Percentiles rank a stretch among this genome's conserved stretches.
These are phyloP conservation scores for Caenorhabditis plicata DNA, from an alignment of 2,888 invertebrate genomes.

Conservation along the genomic window DNA sequence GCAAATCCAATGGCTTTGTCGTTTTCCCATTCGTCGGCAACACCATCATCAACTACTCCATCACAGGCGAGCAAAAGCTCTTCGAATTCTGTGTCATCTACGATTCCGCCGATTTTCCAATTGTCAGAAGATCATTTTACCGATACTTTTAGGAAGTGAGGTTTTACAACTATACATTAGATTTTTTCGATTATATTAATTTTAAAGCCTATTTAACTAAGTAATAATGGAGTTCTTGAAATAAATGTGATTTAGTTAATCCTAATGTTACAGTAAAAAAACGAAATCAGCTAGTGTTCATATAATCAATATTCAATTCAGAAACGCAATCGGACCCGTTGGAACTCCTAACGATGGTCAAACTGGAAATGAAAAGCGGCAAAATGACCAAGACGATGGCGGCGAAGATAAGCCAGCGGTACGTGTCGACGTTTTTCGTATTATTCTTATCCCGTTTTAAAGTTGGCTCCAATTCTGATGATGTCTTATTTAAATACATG, in stretches of 20 bases:
- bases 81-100: not conserved
- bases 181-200: too few relatives aligned
- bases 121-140: constrained; percentile 47
- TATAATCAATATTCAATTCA: too few relatives aligned
- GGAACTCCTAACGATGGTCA: constrained; percentile 15
- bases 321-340: too few relatives aligned
- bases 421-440: constrained; percentile 2
- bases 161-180: too few relatives aligned
- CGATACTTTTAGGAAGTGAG: constrained; percentile 42
- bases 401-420: constrained; percentile 47
- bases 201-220: too few relatives aligned
- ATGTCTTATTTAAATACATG: constrained; percentile 61
- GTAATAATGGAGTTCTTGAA: too few relatives aligned
- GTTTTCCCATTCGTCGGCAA: not conserved
- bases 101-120: constrained; percentile 34
- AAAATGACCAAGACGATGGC: not conserved
- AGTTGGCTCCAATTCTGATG: constrained; percentile 57
- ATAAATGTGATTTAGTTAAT: too few relatives aligned
- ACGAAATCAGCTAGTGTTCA: too few relatives aligned
- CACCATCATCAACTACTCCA: not conserved
- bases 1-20: constrained; percentile 27
- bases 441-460: constrained; percentile 18
- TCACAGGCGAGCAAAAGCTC: not conserved
- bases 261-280: too few relatives aligned
- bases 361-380: constrained; percentile 4